Conservation (phyloP, 2,113 vertebrate species). For the Saccopteryx leptura region DNA sequence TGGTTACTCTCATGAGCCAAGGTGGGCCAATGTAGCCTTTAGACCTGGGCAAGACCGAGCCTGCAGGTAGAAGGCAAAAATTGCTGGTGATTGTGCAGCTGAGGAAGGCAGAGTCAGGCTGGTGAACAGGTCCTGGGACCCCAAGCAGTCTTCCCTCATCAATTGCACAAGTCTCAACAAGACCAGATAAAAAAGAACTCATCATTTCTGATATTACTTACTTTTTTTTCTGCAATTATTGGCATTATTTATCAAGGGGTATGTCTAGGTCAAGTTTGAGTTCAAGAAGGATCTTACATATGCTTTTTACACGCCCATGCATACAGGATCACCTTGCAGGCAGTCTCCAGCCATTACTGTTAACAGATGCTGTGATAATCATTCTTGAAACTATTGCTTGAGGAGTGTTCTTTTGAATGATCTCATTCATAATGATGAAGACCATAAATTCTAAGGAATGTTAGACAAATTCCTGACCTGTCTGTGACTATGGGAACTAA, state of each 20-base stretch:
- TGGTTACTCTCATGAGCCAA: not conserved
- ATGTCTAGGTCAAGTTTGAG: not conserved
- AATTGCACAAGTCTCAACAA: too few species aligned
- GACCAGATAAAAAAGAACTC: not conserved
- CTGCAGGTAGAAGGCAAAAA: not conserved
- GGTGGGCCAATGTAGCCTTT: not conserved
- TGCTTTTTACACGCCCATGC: not conserved
- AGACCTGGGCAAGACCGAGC: not conserved
- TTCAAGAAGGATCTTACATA: not conserved
- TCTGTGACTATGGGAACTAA: conserved; percentile 56
- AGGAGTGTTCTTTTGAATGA: conserved; percentile 64
- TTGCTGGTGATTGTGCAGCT: too few species aligned
- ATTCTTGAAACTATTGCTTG: conserved; percentile 61
- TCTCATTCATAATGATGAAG: conserved; percentile 68
- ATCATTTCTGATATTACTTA: not conserved
- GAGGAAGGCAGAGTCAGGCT: not conserved
- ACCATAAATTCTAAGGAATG: conserved; percentile 74
- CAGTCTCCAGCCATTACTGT: not conserved
- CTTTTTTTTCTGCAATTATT: not conserved
- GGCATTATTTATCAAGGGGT: not conserved
- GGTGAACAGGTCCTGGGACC: too few species aligned
- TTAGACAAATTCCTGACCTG: conserved; percentile 64
- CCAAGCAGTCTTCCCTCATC: not conserved
- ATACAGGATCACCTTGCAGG: not conserved
- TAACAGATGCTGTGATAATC: conserved; percentile 37